Conservation (phyloP, 2,797 vertebrate genomes). For the Lutjanus argentimaculatus region DNA sequence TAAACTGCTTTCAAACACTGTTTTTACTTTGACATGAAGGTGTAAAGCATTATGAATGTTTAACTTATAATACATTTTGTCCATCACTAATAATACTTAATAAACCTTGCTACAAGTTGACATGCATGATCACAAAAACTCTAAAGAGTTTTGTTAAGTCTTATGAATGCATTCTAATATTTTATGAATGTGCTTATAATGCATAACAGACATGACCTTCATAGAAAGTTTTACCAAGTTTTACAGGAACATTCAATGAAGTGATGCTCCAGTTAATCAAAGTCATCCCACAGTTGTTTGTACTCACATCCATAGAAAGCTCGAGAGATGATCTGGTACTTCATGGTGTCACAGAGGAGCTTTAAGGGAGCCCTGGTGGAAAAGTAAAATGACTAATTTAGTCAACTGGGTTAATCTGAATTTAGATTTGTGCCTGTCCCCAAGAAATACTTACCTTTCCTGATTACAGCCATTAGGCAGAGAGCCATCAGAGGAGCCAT, state of each 20-base stretch:
- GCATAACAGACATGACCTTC: too few relatives aligned
- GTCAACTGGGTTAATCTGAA: slow-evolving; percentile 18
- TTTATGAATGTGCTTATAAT: too few relatives aligned
- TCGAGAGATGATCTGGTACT: slow-evolving; percentile 98
- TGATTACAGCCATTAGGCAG: slow-evolving; percentile 94
- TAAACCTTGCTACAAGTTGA: too few relatives aligned
- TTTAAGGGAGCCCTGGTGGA: slow-evolving; percentile 92
- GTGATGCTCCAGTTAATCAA: not conserved
- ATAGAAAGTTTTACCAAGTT: too few relatives aligned
- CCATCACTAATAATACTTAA: too few relatives aligned
- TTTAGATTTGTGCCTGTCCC: not conserved
- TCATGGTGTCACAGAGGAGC: slow-evolving; percentile 99
- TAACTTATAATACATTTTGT: too few relatives aligned
- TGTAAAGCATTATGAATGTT: too few relatives aligned
- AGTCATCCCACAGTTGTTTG: not conserved
- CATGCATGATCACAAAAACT: too few relatives aligned
- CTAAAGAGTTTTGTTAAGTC: too few relatives aligned
- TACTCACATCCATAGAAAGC: slow-evolving; percentile 98
- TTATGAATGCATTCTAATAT: too few relatives aligned
- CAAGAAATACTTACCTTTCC: slow-evolving; percentile 86
- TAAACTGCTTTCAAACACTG: too few relatives aligned
- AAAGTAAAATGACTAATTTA: slow-evolving; percentile 39
- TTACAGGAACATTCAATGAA: not conserved
- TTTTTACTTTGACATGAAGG: too few relatives aligned
- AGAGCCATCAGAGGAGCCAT: slow-evolving; percentile 90